Base-by-base conservation (phyloP, 2,113 vertebrate genomes). In the Rhagologus leucostigma region DNA sequence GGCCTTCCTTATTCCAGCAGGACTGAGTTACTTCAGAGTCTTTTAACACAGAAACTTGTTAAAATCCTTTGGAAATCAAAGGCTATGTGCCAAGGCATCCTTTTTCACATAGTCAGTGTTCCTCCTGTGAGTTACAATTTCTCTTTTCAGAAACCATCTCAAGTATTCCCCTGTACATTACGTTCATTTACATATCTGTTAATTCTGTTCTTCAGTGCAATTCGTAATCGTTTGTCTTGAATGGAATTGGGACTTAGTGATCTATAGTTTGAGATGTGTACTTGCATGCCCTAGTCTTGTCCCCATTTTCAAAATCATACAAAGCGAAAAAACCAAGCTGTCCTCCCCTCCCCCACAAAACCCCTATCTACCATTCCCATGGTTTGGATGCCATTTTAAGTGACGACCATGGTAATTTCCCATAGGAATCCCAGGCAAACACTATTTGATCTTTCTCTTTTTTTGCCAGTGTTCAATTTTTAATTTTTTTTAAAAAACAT, bases 401-500 rank as follows among this genome's bases (percentile, higher is more conserved):
- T 62, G 49, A 76, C 5, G 6, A 29, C 33, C 13, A 16, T 5
- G 13, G 30, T 69, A 52, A 83, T 53, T 89, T 73, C n/a, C 22
- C 22, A 39, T 39, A 47, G 26, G 35, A 59, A 27, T 84, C 65
- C 8, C 4, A 7, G 27, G 21, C 3, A 85, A 75, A n/a, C 10
- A 11, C 10, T 56, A 4, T 50, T 84, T 75, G 20, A 8, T 30
- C 18, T 44, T 80, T 26, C 3, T 20, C 4, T 6, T 33, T 42
- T 60, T 64, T 56, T 77, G 3, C 15, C 39, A 16, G 29, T 15
- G 3, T 76, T 86, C 13, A 27, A 6, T 46, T 53, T n/a, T 53
- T n/a, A 10, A 2, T 0, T 7, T 35, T 29, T 41, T 24, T 41
- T 4, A 13, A 42, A 20, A 78, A 86, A 30, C 1, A 7, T 49